phyloP scores from a whole-genome alignment of 2,113 vertebrate genomes.

The Artemisiospiza belli region DNA sequence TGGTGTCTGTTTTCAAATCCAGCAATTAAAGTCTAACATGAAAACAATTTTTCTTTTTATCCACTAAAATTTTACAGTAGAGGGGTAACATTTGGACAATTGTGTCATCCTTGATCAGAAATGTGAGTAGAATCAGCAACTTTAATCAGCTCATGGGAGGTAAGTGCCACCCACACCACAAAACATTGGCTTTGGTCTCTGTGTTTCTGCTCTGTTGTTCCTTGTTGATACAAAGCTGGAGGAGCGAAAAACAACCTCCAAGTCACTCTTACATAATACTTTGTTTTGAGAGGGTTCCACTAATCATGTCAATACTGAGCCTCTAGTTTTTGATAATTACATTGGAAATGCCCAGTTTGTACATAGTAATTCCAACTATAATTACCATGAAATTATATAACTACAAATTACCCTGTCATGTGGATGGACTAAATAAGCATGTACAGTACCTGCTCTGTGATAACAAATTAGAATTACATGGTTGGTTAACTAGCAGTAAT shows the following conservation, averaged over 20 bases:
- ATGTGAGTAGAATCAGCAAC: background rate
- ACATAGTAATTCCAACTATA: conserved; percentile 57
- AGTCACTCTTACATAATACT: conserved; percentile 38
- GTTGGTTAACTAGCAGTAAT: conserved; percentile 59
- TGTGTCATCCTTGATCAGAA: background rate
- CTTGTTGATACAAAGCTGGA: background rate
- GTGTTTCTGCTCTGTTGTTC: conserved; percentile 13
- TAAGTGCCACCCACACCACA: conserved; percentile 9
- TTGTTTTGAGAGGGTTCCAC: conserved; percentile 32
- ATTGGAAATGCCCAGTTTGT: conserved; percentile 57
- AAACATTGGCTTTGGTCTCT: background rate
- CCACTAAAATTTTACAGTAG: background rate
- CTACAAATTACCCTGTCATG: conserved; percentile 69
- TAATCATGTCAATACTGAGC: conserved; percentile 29
- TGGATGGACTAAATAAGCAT: conserved; percentile 69
- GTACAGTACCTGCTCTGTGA: conserved; percentile 62
- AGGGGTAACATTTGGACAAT: background rate
- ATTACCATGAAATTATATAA: conserved; percentile 74
- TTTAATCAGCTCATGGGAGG: background rate
- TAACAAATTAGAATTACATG: conserved; percentile 61
- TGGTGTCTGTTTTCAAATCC: background rate
- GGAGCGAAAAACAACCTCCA: background rate
- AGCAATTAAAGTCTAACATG: background rate
- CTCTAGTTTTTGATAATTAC: conserved; percentile 62
- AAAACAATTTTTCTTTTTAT: background rate